A percentile compares a stretch with the other conserved stretches of the same genome.
These are phyloP conservation scores for Hestina assimilis DNA, from an alignment of 1,140 invertebrate species.

Conservation along the genomic window DNA sequence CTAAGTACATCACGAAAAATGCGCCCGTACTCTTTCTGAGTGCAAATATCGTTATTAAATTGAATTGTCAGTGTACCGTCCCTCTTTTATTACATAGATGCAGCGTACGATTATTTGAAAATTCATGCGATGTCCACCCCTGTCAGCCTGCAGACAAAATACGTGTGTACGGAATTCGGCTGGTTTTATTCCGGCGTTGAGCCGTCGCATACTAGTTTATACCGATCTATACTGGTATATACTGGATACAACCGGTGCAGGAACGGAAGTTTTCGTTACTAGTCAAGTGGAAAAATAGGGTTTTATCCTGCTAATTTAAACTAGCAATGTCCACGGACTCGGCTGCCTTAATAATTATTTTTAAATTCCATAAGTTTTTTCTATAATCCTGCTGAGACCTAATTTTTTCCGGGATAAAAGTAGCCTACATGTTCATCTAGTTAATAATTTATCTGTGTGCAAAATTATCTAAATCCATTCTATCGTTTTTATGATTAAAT, in stretches of 20 bases:
- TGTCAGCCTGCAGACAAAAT: constrained; percentile 58
- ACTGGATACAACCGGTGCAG: constrained; percentile 10
- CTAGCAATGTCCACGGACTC: no score
- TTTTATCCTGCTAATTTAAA: constrained; percentile 4
- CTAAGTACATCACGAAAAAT: constrained; percentile 9
- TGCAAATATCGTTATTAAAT: constrained; percentile 41
- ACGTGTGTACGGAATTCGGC: constrained; percentile 50
- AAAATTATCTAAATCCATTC: no score
- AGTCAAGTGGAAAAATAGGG: constrained; percentile 19
- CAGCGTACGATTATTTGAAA: constrained; percentile 59
- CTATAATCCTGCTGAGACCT: no score
- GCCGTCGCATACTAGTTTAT: constrained; percentile 24
- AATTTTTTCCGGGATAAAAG: no score
- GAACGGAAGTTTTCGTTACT: constrained; percentile 17
- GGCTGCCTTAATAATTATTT: no score
- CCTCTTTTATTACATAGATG: constrained; percentile 40
- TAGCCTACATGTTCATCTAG: no score
- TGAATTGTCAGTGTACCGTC: constrained; percentile 30
- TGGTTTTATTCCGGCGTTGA: constrained; percentile 48
- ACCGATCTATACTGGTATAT: constrained; percentile 30
- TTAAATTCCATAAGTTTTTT: no score
- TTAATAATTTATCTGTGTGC: no score
- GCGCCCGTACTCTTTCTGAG: constrained; percentile 17
- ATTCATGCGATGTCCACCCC: constrained; percentile 60
- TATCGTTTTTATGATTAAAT: no score